These are phyloP conservation scores for Poliocrania exsul DNA, from an alignment of 2,797 vertebrate species.

Conservation along the genomic window DNA sequence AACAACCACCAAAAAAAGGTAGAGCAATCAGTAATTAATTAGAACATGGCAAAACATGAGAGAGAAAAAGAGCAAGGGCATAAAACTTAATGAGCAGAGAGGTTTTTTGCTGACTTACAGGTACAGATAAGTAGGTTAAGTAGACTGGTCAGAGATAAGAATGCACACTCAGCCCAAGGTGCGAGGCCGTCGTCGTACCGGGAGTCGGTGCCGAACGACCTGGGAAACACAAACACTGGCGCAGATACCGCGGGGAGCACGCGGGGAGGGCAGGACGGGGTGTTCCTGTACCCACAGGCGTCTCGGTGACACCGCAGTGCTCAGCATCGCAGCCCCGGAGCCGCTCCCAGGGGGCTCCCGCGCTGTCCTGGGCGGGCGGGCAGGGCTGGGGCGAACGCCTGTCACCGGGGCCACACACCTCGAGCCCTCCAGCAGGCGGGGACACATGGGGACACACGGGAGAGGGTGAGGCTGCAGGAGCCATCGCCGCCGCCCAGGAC, in stretches of 20 bases:
- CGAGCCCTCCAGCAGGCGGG: neutral
- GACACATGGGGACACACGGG: neutral
- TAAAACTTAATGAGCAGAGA: neutral
- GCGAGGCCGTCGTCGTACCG: neutral
- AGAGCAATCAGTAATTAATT: neutral
- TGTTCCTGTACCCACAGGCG: accelerated
- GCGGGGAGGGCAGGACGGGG: neutral
- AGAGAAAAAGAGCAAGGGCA: neutral
- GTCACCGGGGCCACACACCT: accelerated
- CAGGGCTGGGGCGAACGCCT: accelerated
- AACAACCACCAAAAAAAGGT: neutral
- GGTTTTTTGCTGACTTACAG: neutral
- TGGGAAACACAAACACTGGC: neutral
- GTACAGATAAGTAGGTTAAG: neutral
- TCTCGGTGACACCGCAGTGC: neutral
- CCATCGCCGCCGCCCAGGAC: neutral
- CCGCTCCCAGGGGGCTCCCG: neutral
- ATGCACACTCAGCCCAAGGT: neutral
- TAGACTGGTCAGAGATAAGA: neutral
- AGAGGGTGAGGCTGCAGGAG: neutral
- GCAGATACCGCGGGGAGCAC: neutral
- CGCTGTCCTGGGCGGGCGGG: neutral
- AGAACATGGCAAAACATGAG: neutral
- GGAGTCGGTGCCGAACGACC: neutral
- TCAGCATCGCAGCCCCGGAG: neutral